Percentiles rank a stretch among this genome's conserved stretches.
phyloP scores from a whole-genome alignment of 2,888 invertebrate genomes.

The Belgica antarctica region DNA sequence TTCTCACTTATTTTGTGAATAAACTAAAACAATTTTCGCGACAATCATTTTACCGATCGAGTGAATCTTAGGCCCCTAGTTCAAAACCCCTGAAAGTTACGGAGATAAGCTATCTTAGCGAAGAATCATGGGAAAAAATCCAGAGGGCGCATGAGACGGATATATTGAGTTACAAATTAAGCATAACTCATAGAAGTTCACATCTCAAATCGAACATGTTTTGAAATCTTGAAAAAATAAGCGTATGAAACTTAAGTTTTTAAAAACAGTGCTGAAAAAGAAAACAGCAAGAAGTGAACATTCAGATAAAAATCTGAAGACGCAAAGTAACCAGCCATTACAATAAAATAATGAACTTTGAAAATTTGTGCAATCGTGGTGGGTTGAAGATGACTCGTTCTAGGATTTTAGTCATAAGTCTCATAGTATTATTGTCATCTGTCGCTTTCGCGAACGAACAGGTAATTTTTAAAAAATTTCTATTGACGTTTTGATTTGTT shows the following conservation, averaged over 20 bases:
- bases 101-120: no score
- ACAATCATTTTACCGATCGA: no score
- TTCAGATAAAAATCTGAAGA: not conserved
- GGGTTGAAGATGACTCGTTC: slow-evolving; percentile 24
- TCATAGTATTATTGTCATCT: slow-evolving; percentile 28
- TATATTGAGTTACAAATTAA: not conserved
- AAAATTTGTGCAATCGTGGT: slow-evolving; percentile 39
- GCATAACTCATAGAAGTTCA: not conserved
- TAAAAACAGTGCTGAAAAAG: not conserved
- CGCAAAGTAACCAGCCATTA: slow-evolving; percentile 35
- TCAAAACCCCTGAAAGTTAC: no score
- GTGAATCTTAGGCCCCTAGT: no score
- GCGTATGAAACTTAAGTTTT: not conserved
- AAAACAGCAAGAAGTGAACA: not conserved
- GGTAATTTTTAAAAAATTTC: not conserved
- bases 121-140: no score
- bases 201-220: slow-evolving; percentile 28
- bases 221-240: no score
- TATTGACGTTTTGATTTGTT: no score
- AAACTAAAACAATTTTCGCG: no score
- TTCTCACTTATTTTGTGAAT: no score
- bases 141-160: slow-evolving; percentile 21
- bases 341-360: slow-evolving; percentile 25
- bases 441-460: slow-evolving; percentile 37
- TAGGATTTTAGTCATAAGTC: slow-evolving; percentile 19